Conservation (phyloP, 2,113 vertebrate species). For the Colossoma macropomum region DNA sequence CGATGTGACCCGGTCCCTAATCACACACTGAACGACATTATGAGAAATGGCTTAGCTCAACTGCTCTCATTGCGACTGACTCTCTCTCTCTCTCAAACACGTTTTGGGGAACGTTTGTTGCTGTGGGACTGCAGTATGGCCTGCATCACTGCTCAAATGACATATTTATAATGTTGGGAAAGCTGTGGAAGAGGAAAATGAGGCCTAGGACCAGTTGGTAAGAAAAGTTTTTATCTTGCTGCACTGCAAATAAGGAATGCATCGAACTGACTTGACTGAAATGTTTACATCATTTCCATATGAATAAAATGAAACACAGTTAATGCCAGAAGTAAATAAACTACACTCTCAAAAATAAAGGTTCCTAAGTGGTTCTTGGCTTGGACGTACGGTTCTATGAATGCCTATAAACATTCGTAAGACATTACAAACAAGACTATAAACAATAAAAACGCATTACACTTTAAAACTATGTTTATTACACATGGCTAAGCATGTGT, state of each 20-base stretch:
- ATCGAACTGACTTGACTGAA: slow-evolving; percentile 47
- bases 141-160: slow-evolving; percentile 27
- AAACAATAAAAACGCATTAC: no score
- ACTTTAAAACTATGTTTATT: no score
- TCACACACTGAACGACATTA: slow-evolving; percentile 38
- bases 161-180: slow-evolving; percentile 2
- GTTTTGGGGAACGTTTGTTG: slow-evolving; percentile 21
- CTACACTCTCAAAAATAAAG: not conserved
- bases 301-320: not conserved
- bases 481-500: no score
- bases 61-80: not conserved
- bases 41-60: slow-evolving; percentile 1
- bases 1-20: not conserved
- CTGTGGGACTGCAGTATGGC: slow-evolving; percentile 39
- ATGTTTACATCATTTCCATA: not conserved
- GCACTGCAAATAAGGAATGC: slow-evolving; percentile 27
- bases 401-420: no score
- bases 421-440: no score
- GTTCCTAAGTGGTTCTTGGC: no score
- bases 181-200: slow-evolving; percentile 43
- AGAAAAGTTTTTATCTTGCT: slow-evolving; percentile 33
- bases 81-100: slow-evolving; percentile 11
- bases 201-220: slow-evolving; percentile 17
- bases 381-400: no score
- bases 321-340: not conserved